A percentile compares a stretch with the other conserved stretches of the same genome.
Conservation (phyloP, 2,888 invertebrate genomes). For the Papilio demoleus region DNA sequence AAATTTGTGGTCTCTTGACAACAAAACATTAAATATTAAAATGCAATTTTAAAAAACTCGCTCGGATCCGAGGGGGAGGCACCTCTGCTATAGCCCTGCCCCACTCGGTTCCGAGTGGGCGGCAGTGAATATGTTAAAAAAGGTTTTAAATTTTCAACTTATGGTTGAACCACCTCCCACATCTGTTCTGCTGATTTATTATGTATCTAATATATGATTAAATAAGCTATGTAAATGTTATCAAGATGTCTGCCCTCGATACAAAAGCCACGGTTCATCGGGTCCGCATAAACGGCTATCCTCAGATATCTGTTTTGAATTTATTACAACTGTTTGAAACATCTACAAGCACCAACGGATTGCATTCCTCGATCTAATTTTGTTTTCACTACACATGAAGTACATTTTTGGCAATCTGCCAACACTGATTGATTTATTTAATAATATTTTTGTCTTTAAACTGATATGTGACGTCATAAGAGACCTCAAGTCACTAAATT, state of each 20-base stretch:
- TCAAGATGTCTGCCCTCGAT: background rate
- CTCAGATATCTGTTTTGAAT: slow-evolving; percentile 5
- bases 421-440: slow-evolving; percentile 29
- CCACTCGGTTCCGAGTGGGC: too few relatives aligned
- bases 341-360: slow-evolving; percentile 7
- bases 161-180: too few relatives aligned
- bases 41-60: too few relatives aligned
- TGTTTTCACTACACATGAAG: slow-evolving; percentile 22
- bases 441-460: background rate
- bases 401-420: slow-evolving; percentile 28
- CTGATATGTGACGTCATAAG: slow-evolving; percentile 7
- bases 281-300: slow-evolving; percentile 1
- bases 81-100: too few relatives aligned
- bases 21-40: too few relatives aligned
- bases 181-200: background rate
- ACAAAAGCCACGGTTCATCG: background rate
- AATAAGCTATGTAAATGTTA: slow-evolving; percentile 9
- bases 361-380: slow-evolving; percentile 29
- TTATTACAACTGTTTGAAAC: slow-evolving; percentile 1
- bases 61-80: too few relatives aligned
- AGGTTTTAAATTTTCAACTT: too few relatives aligned
- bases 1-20: too few relatives aligned
- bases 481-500: background rate
- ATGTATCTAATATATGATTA: background rate
- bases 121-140: too few relatives aligned